Percentiles rank a stretch among this genome's conserved stretches.
Conservation (phyloP, 2,888 invertebrate genomes). For the Tachina lurida region DNA sequence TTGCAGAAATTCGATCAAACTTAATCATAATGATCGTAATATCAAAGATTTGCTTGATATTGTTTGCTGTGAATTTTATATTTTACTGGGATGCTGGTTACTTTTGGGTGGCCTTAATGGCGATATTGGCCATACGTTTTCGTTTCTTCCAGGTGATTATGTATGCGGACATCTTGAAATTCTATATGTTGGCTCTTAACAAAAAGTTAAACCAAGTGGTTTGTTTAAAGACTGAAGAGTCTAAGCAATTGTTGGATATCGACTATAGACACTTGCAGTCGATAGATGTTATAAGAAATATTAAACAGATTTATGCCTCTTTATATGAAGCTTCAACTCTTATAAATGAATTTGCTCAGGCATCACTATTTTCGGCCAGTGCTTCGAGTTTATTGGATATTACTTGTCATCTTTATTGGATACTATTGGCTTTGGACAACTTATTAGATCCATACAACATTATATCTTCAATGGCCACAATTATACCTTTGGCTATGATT, state of each 20-base stretch:
- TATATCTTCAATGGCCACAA: constrained; percentile 43
- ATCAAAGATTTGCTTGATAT: constrained; percentile 15
- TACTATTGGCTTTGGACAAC: constrained; percentile 68
- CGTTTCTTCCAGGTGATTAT: constrained; percentile 63
- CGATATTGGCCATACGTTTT: constrained; percentile 67
- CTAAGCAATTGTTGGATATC: constrained; percentile 62
- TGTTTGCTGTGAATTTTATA: constrained; percentile 19
- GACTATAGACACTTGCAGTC: constrained; percentile 59
- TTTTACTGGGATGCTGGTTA: constrained; percentile 4
- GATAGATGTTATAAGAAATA: constrained; percentile 57
- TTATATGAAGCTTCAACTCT: constrained; percentile 63
- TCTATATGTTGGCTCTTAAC: constrained; percentile 53
- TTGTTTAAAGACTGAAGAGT: constrained; percentile 50
- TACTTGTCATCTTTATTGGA: constrained; percentile 73
- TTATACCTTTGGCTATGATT: constrained; percentile 58
- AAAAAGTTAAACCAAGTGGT: constrained; percentile 69
- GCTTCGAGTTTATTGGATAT: constrained; percentile 70
- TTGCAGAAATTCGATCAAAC: not conserved
- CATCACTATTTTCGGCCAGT: constrained; percentile 70
- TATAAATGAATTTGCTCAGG: constrained; percentile 71
- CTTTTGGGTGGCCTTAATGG: constrained; percentile 50
- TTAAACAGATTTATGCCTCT: constrained; percentile 62
- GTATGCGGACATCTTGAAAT: constrained; percentile 59
- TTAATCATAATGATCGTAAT: constrained; percentile 9
- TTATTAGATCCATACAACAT: constrained; percentile 24